Evolutionary conservation across 2,797 vertebrate genomes (phyloP), one percentile per base, ranked within the genome.

Genomic region (Mormyrops attenuatus): DNA sequence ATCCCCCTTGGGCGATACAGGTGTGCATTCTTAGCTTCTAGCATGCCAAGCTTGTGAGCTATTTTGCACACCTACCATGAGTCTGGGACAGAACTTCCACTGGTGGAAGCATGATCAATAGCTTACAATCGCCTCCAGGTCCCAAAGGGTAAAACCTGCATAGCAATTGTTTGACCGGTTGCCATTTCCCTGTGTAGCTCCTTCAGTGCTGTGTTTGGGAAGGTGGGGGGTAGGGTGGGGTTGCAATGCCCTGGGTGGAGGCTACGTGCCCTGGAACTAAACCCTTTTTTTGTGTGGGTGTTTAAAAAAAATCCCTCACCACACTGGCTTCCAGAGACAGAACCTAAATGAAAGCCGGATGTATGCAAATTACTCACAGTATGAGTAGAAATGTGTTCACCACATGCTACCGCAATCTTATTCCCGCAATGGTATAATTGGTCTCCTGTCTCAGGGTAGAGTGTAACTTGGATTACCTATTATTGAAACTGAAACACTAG

Each of bases 1-100:
- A 89, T 95, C 96, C 91, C 96, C 97, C 92, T 96, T 97, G 96
- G 98, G 99, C 95, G 98, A 99, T 93, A 99, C 98, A 95, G 98
- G 98, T 99, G 94, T 38, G 5, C 3, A 63, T 52, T 30, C 22
- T 17, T 55, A 34, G 13, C 50, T 34, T 38, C 85, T 38, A 55
- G 13, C 49, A 55, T 7, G 50, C 50, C 22, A 55, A 17, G 49
- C 22, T 30, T 15, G 49, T 30, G 30, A 52, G 22, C 7, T 49
- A 47, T 34, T 55, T 86, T 53, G 85, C 22, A 52, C 8, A 22
- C 49, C 20, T 9, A 13, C 49, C 47, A 22, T 49, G 22, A 22
- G 47, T 5, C 44, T 49, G 50, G 11, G 15, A 55, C 50, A 20
- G 26, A 52, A 30, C 50, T 53, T 6, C 50, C 50, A 30, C 50